A percentile compares a stretch with the other conserved stretches of the same genome.
Evolutionary conservation across 2,888 invertebrate species (phyloP).

Genomic region (Druceiella hillmani): DNA sequence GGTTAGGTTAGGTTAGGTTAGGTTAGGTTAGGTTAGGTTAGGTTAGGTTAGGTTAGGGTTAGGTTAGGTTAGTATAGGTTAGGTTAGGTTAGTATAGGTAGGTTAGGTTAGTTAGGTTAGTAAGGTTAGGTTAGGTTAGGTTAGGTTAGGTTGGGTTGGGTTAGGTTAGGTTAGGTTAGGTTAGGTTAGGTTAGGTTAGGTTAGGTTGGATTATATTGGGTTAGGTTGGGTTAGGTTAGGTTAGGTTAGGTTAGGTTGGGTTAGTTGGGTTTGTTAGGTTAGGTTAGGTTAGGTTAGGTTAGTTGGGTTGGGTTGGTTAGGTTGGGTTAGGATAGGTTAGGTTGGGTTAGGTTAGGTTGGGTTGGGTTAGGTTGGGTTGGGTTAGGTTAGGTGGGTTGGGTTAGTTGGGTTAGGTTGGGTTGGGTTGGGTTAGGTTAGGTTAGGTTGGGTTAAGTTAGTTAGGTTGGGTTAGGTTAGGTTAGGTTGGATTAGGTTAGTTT

Average conservation of each 20-base stretch:
- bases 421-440: constrained; percentile 19
- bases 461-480: constrained; percentile 25
- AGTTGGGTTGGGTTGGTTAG: constrained; percentile 21
- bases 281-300: constrained; percentile 21
- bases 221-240: constrained; percentile 22
- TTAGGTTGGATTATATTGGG: constrained; percentile 22
- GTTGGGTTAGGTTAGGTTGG: constrained; percentile 25
- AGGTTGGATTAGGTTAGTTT: constrained; percentile 24
- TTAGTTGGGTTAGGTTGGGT: constrained; percentile 23
- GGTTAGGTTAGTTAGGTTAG: constrained; percentile 18
- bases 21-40: constrained; percentile 25
- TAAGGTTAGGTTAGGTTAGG: constrained; percentile 21
- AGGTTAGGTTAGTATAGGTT: constrained; percentile 25
- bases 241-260: constrained; percentile 21
- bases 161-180: constrained; percentile 22
- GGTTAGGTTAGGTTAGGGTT: constrained; percentile 24
- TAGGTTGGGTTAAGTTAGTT: constrained; percentile 20
- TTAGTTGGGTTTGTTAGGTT: constrained; percentile 17
- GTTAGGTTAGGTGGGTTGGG: constrained; percentile 25
- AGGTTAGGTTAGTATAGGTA: constrained; percentile 24
- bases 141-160: constrained; percentile 20
- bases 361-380: constrained; percentile 25
- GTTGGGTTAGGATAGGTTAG: constrained; percentile 23
- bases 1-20: constrained; percentile 21
- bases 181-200: constrained; percentile 22